Conservation (phyloP, 2,888 invertebrate genomes). For the Leptogaster cylindrica region DNA sequence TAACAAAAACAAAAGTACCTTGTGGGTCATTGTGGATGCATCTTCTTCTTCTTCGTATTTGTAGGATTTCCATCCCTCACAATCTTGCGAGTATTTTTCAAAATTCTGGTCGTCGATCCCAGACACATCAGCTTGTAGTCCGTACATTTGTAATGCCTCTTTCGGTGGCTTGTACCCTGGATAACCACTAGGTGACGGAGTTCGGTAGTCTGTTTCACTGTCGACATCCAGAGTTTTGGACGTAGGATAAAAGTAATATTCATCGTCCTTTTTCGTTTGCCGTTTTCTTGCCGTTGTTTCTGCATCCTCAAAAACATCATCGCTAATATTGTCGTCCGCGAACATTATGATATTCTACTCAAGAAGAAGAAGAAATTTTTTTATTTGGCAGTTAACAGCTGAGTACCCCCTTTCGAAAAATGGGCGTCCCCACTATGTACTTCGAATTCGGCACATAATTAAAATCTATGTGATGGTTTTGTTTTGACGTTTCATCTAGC, state of each 20-base stretch:
- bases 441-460: conserved; percentile 9
- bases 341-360: conserved; percentile 58
- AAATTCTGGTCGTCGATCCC: conserved; percentile 17
- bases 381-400: not conserved
- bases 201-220: conserved; percentile 45
- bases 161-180: conserved; percentile 78
- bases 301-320: conserved; percentile 80
- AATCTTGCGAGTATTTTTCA: conserved; percentile 38
- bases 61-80: conserved; percentile 61
- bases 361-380: too few relatives aligned
- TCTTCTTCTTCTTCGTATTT: conserved; percentile 59
- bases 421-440: not conserved
- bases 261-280: conserved; percentile 54
- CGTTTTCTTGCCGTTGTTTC: conserved; percentile 61
- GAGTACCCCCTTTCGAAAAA: conserved; percentile 36
- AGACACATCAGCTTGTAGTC: conserved; percentile 53
- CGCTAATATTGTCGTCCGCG: conserved; percentile 80
- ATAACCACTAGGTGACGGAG: conserved; percentile 81
- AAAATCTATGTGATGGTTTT: conserved; percentile 36
- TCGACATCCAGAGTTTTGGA: conserved; percentile 45
- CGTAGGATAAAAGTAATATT: conserved; percentile 46
- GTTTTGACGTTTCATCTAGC: conserved; percentile 43
- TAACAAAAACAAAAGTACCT: too few relatives aligned
- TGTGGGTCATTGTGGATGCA: conserved; percentile 74
- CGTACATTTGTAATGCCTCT: conserved; percentile 68